Conservation (phyloP, 2,888 invertebrate species). For the Zhuqinia jingwanae region DNA sequence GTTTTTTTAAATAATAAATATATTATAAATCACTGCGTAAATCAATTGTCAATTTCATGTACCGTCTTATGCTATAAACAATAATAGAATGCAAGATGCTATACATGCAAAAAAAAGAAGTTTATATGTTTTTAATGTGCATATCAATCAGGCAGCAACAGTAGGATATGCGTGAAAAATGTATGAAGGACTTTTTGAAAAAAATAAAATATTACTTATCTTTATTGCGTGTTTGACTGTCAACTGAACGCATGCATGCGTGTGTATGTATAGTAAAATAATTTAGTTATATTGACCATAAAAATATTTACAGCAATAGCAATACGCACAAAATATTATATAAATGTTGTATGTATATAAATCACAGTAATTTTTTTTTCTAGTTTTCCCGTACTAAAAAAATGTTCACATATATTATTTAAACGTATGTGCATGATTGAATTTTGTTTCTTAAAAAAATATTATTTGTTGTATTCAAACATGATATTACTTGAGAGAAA, state of each 20-base stretch:
- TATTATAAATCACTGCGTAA: slow-evolving; percentile 26
- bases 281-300: background rate
- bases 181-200: slow-evolving; percentile 22
- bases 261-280: background rate
- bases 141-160: too few relatives aligned
- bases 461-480: slow-evolving; percentile 7
- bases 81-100: too few relatives aligned
- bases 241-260: too few relatives aligned
- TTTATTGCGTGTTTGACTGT: slow-evolving; percentile 17
- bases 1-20: background rate
- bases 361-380: slow-evolving; percentile 19
- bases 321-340: slow-evolving; percentile 9
- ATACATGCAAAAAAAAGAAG: too few relatives aligned
- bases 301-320: background rate
- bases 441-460: too few relatives aligned
- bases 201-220: slow-evolving; percentile 28
- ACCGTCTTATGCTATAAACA: background rate
- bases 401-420: slow-evolving; percentile 7
- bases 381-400: slow-evolving; percentile 15
- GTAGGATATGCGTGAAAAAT: background rate
- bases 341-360: slow-evolving; percentile 24
- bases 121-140: background rate
- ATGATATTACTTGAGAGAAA: background rate
- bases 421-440: too few relatives aligned
- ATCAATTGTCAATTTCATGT: slow-evolving; percentile 36